Evolutionary conservation across 2,797 vertebrate species (phyloP), one percentile per base, ranked within the genome.

Genomic region (Chromobotia macracanthus): DNA sequence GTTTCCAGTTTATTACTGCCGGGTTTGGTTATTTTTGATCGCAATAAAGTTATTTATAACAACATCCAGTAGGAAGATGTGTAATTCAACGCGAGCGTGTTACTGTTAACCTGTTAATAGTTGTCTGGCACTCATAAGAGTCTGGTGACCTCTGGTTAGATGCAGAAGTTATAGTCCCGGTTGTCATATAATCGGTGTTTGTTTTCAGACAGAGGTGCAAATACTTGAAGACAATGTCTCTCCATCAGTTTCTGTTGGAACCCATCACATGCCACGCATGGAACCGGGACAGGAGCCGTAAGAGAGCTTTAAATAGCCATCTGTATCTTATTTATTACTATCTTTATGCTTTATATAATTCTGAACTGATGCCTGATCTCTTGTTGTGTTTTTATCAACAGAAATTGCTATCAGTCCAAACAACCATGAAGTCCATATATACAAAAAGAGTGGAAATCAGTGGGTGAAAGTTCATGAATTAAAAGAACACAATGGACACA

Each of bases 201-300:
- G 72, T 79, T 82, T 70, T 53, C 79, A 64, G 77, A 79, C 86
- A 92, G 87, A 87, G 78, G 89, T 93, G 90, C 91, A 91, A 90
- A 91, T 90, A 90, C 81, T 86, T 87, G 87, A 89, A 89, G 90
- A 93, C 91, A 87, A 99, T 99, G 98, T 98, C 98, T 88, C 96
- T 99, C 69, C 97, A 99, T 84, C 97, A 99, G 90, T 99, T 99
- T 90, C 94, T 99, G 87, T 84, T 99, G 90, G 98, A 99, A 86
- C 97, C 98, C 87, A 99, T 99, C 91, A 99, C 96, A 90, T 99
- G 97, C 90, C 98, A 99, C 86, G 97, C 98, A 10, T 99, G 97
- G 97, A 99, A 99, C 91, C 94, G 94, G 90, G 98, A 99, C 89
- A 95, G 96, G 71, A 98, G 95, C 73, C 97, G 97, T 99, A 91